Evolutionary conservation across 2,113 vertebrate species (phyloP), one percentile per base, ranked within the genome.

Genomic region (Onychostruthus taczanowskii): DNA sequence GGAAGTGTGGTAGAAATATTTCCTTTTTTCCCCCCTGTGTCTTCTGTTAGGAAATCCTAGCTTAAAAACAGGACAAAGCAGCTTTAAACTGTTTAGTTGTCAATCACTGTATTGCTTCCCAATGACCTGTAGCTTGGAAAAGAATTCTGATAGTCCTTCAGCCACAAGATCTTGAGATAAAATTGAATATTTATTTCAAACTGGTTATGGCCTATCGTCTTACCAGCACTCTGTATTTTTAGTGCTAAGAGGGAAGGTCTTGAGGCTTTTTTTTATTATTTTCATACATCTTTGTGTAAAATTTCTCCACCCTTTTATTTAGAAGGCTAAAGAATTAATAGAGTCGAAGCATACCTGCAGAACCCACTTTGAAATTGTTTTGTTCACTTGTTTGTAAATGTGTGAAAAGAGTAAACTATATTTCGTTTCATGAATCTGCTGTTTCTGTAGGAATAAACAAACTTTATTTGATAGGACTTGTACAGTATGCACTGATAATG

Each of bases 161-260:
- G 31, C 16, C 21, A 17, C 24, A 53, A 68, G 61, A 35, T 30
- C 30, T 77, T 70, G 31, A 74, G 26, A 21, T 63, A 69, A 43
- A 80, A 75, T 75, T 47, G 20, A 80, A 35, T 73, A n/a, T 26
- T 82, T 26, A 37, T 82, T 93, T 83, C 44, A 82, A 91, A 59
- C 14, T 82, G 28, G 11, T 43, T 85, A 7, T 19, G 13, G 56
- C 23, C 27, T 69, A 4, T 58, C 1, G 4, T 81, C 30, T 78
- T 77, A 59, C 7, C 0, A 1, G 15, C 76, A 30, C 7, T 24
- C 20, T 61, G 7, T 52, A 61, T 49, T 77, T 76, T 20, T 66
- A 77, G 20, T 30, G 16, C 28, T 87, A 75, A 1, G 44, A 79
- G 44, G 39, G 31, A 73, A 39, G 13, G 13, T 84, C 27, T 63